A percentile compares a stretch with the other conserved stretches of the same genome.
Evolutionary conservation across 2,113 vertebrate genomes (phyloP).

Genomic region (Prolemur simus): DNA sequence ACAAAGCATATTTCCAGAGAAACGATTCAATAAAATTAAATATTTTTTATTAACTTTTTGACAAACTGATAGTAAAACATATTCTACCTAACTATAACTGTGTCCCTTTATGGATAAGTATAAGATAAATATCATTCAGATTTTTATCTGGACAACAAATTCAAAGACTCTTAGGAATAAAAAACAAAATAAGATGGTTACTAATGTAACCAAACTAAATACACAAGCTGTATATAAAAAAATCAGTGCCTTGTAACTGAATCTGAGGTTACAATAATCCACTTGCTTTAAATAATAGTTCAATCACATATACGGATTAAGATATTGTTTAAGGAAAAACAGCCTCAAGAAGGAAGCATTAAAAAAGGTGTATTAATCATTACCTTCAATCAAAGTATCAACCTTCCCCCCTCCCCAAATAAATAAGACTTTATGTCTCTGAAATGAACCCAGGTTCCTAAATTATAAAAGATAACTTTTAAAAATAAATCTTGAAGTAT

Average conservation of each 20-base stretch:
- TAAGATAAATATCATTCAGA: conserved; percentile 34
- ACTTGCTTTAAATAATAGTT: conserved; percentile 24
- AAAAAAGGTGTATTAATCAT: background rate
- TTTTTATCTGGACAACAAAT: conserved; percentile 23
- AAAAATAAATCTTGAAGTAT: background rate
- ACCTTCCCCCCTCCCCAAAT: background rate
- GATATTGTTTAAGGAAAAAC: background rate
- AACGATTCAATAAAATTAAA: background rate
- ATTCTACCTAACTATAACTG: background rate
- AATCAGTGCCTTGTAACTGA: background rate
- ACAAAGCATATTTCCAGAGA: conserved; percentile 21
- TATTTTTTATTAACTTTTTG: conserved; percentile 6
- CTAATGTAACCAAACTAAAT: background rate
- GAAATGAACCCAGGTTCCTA: background rate
- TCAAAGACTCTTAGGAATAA: conserved; percentile 19
- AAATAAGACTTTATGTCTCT: background rate
- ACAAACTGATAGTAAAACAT: background rate
- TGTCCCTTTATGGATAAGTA: background rate
- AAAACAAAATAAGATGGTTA: background rate
- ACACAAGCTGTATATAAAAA: background rate
- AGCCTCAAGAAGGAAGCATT: background rate
- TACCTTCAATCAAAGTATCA: conserved; percentile 19
- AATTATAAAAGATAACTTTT: background rate
- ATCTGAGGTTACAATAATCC: background rate
- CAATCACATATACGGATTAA: background rate